A percentile compares a stretch with the other conserved stretches of the same genome.
These are phyloP conservation scores for Ceratoteleas bidentatus DNA, from an alignment of 1,140 invertebrate species.

Conservation along the genomic window DNA sequence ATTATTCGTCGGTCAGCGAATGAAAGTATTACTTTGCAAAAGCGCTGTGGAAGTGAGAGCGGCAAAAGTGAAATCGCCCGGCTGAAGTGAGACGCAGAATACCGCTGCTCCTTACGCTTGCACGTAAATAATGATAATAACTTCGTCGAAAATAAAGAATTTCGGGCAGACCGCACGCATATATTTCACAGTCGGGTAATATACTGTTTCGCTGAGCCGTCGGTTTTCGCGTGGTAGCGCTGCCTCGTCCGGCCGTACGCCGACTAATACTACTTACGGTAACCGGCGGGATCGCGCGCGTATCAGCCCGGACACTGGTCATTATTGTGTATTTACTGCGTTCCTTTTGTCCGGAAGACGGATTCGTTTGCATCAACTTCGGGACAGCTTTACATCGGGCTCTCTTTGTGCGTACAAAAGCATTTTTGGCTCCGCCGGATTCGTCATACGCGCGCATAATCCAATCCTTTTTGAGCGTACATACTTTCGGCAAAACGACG, in stretches of 20 bases:
- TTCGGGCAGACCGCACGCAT: conserved; percentile 24
- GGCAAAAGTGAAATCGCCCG: too few relatives aligned
- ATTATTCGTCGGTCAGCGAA: conserved; percentile 16
- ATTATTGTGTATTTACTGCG: conserved; percentile 40
- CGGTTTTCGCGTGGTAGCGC: conserved; percentile 33
- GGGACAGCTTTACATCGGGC: conserved; percentile 30
- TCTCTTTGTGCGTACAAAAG: conserved; percentile 23
- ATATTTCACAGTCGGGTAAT: conserved; percentile 47
- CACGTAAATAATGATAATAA: conserved; percentile 46
- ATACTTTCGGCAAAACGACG: conserved; percentile 14
- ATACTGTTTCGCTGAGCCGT: conserved; percentile 36
- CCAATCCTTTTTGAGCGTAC: conserved; percentile 18
- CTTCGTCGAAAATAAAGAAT: conserved; percentile 32
- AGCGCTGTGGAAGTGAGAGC: not conserved
- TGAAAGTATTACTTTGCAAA: conserved; percentile 8
- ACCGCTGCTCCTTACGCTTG: conserved; percentile 21
- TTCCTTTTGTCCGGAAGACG: conserved; percentile 38
- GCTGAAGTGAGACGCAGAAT: too few relatives aligned
- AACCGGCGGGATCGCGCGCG: conserved; percentile 19
- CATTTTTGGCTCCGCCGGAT: conserved; percentile 26
- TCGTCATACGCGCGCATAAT: conserved; percentile 14
- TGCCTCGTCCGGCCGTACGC: conserved; percentile 13
- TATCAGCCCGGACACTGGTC: conserved; percentile 24
- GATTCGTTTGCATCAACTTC: conserved; percentile 29
- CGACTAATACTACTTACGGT: conserved; percentile 42